Evolutionary conservation across 2,888 invertebrate species (phyloP), one percentile per base, ranked within the genome.

Genomic region (Bhutanitis thaidina): DNA sequence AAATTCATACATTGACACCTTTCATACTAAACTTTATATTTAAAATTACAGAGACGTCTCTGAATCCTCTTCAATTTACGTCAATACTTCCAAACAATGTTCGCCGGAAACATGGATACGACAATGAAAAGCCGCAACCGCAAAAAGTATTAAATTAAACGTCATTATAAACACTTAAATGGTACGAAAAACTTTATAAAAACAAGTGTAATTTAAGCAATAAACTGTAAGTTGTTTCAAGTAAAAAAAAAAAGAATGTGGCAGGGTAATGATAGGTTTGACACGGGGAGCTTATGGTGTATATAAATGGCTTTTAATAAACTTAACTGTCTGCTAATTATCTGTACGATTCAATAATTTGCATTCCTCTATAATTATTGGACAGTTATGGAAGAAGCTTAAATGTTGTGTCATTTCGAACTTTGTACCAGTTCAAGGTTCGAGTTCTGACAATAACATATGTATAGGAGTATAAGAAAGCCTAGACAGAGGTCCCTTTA

Each of bases 341-440:
- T 43, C 5, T 34, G 12, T 7, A 13, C 14, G 36, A 35, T 15
- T 37, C 36, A 45, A 37, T 37, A 37, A 29, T 27, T 10, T 27
- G 14, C 37, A 15, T 29, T 45, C 15, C 14, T 29, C n/a, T 15
- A n/a, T 37, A 45, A 45, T 45, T 29, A 25, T 10, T n/a, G 27
- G 25, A 10, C 13, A 36, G 14, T 35, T 44, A 27, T 20, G n/a
- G 12, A 16, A 8, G 25, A 14, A 13, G 7, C 20, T 32, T 38
- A 20, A 12, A 25, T n/a, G n/a, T 1, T 10, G 35, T 9, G 25
- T 20, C 15, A 39, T 25, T 14, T 5, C 14, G 10, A 29, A 14
- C 36, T 12, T 45, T 27, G 36, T 29, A 16, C 37, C 25, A 25
- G 44, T 37, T 45, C 45, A 45, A 14, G 45, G 37, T 25, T 13